These are phyloP conservation scores for Bruchidius siliquastri DNA, from an alignment of 2,888 invertebrate species.

Conservation along the genomic window DNA sequence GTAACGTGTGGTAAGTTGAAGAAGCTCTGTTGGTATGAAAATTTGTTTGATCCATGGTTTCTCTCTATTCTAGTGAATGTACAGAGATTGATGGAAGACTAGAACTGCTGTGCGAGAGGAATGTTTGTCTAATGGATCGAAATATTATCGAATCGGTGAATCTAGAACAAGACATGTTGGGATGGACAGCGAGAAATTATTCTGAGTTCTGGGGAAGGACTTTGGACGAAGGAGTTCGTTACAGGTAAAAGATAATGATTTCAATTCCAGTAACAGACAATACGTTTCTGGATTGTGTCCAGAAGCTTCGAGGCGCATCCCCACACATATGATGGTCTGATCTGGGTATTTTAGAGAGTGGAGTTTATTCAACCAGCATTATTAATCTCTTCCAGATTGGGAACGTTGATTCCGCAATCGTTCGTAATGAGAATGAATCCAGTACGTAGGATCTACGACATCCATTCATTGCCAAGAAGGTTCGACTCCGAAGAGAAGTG, in stretches of 20 bases:
- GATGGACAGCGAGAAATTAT: conserved; percentile 81
- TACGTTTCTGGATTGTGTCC: no score
- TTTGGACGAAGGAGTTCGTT: conserved; percentile 68
- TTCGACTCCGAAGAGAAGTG: conserved; percentile 78
- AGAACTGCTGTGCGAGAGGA: conserved; percentile 63
- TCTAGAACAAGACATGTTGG: conserved; percentile 47
- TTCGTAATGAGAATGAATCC: conserved; percentile 57
- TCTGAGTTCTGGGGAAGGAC: conserved; percentile 78
- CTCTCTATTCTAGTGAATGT: conserved; percentile 53
- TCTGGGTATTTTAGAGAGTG: no score
- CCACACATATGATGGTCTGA: no score
- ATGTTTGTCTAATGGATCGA: conserved; percentile 71
- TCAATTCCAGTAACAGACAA: neutral
- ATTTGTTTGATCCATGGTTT: neutral
- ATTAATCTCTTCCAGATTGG: conserved; percentile 42
- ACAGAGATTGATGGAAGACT: conserved; percentile 25
- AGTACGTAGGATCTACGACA: conserved; percentile 56
- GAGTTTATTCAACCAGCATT: no score
- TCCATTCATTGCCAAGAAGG: conserved; percentile 56
- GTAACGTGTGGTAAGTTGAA: conserved; percentile 69
- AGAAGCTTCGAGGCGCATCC: no score
- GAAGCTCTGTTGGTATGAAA: no score
- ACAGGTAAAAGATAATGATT: conserved; percentile 22
- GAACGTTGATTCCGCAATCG: conserved; percentile 49
- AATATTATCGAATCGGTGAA: conserved; percentile 67